These are phyloP conservation scores for Psammodynastes pulverulentus DNA, from an alignment of 2,113 vertebrate species.

Conservation along the genomic window DNA sequence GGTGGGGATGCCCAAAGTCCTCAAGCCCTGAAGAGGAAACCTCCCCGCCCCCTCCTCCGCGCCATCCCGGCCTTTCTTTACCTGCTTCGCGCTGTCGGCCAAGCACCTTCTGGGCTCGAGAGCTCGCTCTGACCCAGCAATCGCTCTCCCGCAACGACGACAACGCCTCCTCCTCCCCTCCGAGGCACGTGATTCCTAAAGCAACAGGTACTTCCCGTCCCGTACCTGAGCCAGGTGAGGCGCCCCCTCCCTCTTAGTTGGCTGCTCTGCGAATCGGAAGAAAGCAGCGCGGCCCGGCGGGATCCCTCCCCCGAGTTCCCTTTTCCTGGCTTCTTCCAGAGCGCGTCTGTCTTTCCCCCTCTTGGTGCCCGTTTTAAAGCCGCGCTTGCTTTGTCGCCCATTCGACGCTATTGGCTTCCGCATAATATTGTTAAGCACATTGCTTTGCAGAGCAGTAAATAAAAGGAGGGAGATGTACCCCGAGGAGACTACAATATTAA, in stretches of 20 bases:
- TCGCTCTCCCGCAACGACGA: not conserved
- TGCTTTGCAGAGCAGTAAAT: not conserved
- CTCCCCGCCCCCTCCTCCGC: too few relatives aligned
- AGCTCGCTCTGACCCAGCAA: not conserved
- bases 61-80: not conserved
- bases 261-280: not conserved
- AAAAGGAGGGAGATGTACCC: not conserved
- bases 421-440: not conserved
- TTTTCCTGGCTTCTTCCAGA: not conserved
- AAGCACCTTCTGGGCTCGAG: not conserved
- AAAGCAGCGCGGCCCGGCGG: too few relatives aligned
- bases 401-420: not conserved
- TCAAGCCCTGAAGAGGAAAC: not conserved
- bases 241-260: not conserved
- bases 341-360: not conserved
- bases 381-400: not conserved
- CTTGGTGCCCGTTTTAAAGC: not conserved
- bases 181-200: not conserved
- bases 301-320: not conserved
- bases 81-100: not conserved
- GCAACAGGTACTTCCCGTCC: not conserved
- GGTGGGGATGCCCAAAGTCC: too few relatives aligned
- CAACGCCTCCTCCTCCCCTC: not conserved
- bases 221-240: constrained; percentile 17
- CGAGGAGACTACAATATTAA: not conserved